Conservation (phyloP, 2,888 invertebrate genomes). For the Drosophila koepferae region DNA sequence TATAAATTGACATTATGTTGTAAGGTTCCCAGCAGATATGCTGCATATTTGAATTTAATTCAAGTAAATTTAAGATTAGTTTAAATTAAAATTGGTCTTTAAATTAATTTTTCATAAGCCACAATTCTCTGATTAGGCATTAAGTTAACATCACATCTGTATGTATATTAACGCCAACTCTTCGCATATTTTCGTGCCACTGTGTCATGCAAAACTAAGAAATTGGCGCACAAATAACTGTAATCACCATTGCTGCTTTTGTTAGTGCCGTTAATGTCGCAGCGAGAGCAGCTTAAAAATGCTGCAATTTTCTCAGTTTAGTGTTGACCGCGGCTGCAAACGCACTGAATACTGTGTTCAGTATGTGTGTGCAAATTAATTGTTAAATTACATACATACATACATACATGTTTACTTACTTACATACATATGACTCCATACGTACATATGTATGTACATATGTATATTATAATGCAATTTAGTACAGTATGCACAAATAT, state of each 20-base stretch:
- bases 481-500: background rate
- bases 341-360: background rate
- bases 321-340: slow-evolving; percentile 1
- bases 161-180: background rate
- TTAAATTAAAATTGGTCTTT: too few relatives aligned
- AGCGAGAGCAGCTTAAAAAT: slow-evolving; percentile 6
- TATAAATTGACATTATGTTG: too few relatives aligned
- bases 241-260: slow-evolving; percentile 6
- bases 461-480: background rate
- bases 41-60: too few relatives aligned
- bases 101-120: too few relatives aligned
- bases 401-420: background rate
- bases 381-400: background rate
- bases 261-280: slow-evolving; percentile 1
- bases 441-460: background rate
- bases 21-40: too few relatives aligned
- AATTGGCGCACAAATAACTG: slow-evolving; percentile 4
- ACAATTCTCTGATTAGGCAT: too few relatives aligned
- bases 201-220: background rate
- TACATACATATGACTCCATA: background rate
- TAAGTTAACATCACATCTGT: background rate
- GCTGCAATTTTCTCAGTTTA: slow-evolving; percentile 1
- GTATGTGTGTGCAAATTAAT: slow-evolving; percentile 2
- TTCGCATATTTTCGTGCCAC: background rate
- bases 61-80: too few relatives aligned